Evolutionary conservation across 2,113 vertebrate genomes (phyloP).

Genomic region (Machaerirhynchus nigripectus): DNA sequence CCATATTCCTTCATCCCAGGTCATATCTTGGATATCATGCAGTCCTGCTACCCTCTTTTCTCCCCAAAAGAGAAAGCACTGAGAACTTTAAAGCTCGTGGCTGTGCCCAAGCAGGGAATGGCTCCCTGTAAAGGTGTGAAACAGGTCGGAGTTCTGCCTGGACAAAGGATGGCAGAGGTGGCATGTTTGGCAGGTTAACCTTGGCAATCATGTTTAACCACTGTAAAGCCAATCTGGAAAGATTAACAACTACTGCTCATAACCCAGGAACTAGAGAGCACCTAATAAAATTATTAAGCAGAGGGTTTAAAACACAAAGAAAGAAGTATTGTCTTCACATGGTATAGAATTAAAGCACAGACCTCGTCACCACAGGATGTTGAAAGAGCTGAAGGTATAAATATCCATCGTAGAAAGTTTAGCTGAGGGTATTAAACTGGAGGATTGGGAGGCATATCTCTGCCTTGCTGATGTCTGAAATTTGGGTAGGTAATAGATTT

Average conservation of each 20-base stretch:
- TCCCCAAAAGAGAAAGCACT: background rate
- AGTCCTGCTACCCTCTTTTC: background rate
- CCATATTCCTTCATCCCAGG: background rate
- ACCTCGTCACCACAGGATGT: background rate
- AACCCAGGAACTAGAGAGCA: background rate
- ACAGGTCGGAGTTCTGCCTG: background rate
- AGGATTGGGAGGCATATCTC: background rate
- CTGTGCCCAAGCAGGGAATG: background rate
- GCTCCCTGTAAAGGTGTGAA: background rate
- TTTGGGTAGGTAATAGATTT: background rate
- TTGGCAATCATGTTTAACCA: background rate
- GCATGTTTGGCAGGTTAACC: rapidly evolving
- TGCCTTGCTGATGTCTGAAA: background rate
- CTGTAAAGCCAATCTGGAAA: background rate
- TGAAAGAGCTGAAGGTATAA: background rate
- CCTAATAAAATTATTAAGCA: background rate
- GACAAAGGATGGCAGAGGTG: background rate
- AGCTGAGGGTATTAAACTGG: background rate
- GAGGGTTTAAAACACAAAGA: background rate
- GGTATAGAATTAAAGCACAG: background rate
- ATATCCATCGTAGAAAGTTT: background rate
- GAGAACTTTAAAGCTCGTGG: background rate
- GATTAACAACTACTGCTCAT: background rate
- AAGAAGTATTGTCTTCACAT: background rate
- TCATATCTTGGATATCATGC: background rate